Base-by-base conservation (phyloP, 2,797 vertebrate species). In the Typhlichthys eigenmanni region DNA sequence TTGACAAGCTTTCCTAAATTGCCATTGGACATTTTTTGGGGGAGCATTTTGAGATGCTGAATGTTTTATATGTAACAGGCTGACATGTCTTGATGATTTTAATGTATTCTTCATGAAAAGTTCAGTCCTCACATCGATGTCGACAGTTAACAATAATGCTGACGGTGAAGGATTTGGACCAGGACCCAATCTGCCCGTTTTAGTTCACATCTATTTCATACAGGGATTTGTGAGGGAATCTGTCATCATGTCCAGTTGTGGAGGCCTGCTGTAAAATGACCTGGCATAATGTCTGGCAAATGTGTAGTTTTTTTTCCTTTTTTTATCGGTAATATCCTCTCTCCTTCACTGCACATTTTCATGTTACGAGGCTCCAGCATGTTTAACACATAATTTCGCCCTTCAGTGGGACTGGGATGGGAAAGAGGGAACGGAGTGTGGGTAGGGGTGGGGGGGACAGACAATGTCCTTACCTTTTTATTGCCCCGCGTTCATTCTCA, bases 311-410 rank as follows among this genome's bases (percentile, higher is more conserved):
- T 9, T 9, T n/a, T 32, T 13, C 14, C 58, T 3, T 75, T 69
- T 75, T 79, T 78, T 59, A 69, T 71, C 17, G 5, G 56, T 76
- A 57, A 59, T 83, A 81, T 84, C 80, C 85, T 67, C 65, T 78
- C 74, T 85, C 78, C 78, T 80, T 79, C 75, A 73, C 72, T 71
- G 38, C 46, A 17, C 69, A 58, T 60, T 85, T 87, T 89, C 80
- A 81, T 82, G 78, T 79, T 88, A 87, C 74, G 82, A 88, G 69
- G 80, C 84, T 85, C 83, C 70, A 68, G 65, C 16, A 74, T 87
- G 83, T 88, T 89, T 85, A 89, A 89, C 69, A 84, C 83, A 84
- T 84, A 83, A 88, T 90, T 88, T 89, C 82, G 82, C 71, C 69
- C 55, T 71, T 86, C 77, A 82, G 85, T 79, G 74, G 72, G 67